Base-by-base conservation (phyloP, 92 coral and sea anemone species). In the Umimayanthus chanpuru region DNA sequence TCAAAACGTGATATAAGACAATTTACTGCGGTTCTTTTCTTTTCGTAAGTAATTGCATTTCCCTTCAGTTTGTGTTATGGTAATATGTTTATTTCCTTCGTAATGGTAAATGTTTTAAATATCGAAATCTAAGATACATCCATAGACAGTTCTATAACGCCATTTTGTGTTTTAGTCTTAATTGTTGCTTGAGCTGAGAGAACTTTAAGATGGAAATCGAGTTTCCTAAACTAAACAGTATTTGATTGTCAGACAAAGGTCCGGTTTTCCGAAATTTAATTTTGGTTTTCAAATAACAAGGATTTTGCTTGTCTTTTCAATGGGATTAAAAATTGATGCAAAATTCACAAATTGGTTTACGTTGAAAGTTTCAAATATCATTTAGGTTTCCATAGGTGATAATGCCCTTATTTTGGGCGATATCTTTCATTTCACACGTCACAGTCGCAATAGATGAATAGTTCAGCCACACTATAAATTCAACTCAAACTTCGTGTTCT, bases 251-350 rank as follows among this genome's bases (percentile, higher is more conserved):
- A 16, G 23, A 75, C 20, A 40, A 74, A 18, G 44, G 20, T 3
- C 18, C 18, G 11, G 25, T 39, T 75, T 73, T 6, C 5, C 44
- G 9, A 26, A 71, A 23, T 36, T 16, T 39, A 21, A 28, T 44
- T 28, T 28, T 83, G 77, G 36, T 41, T 71, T 32, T 26, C 29
- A 68, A 83, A 50, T 40, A 72, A 70, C 9, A 39, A 36, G 25
- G 67, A 68, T 83, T 81, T 64, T 43, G 44, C 15, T 47, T 83
- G 87, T 44, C 55, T 70, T 81, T 61, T 70, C 36, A 26, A 68
- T n/a, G 77, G 76, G 47, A 83, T 83, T 70, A 83, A 70, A 44
- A 70, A 83, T 83, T 83, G 67, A 83, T 83, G 87, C 65, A 43
- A 44, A 71, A 70, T 71, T 70, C 77, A 83, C 78, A 53, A 83